Evolutionary conservation across 2,797 vertebrate species (phyloP).

Genomic region (Pelodytes ibericus): DNA sequence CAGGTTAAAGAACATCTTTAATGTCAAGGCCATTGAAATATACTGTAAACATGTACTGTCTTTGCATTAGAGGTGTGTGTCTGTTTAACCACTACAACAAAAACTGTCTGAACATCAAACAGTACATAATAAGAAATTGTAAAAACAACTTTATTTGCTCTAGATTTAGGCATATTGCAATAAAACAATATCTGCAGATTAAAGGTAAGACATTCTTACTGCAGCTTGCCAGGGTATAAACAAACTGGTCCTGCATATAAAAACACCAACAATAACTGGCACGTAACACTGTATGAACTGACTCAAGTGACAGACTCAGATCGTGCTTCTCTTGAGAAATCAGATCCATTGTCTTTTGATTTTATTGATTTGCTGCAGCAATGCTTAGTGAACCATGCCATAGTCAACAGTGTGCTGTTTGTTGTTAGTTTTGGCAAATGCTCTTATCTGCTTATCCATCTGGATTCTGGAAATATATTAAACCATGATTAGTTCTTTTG

Average conservation of each 20-base stretch:
- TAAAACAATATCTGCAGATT: not conserved
- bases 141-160: conserved; percentile 30
- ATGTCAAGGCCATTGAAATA: not conserved
- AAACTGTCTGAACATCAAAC: conserved; percentile 29
- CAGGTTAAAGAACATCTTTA: not conserved
- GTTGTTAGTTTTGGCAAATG: conserved; percentile 37
- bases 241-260: not conserved
- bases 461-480: conserved; percentile 9
- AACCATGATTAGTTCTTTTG: conserved; percentile 15
- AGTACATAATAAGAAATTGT: conserved; percentile 3
- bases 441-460: conserved; percentile 35
- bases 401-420: conserved; percentile 37
- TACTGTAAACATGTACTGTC: conserved; percentile 13
- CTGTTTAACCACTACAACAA: conserved; percentile 27
- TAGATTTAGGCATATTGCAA: conserved; percentile 11
- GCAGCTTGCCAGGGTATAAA: not conserved
- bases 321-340: conserved; percentile 46
- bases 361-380: conserved; percentile 39
- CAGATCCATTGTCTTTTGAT: conserved; percentile 32
- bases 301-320: conserved; percentile 7
- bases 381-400: conserved; percentile 28
- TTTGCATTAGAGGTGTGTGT: conserved; percentile 31
- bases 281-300: not conserved
- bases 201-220: not conserved
- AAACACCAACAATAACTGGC: not conserved